Evolutionary conservation across 2,888 invertebrate genomes (phyloP).

Genomic region (Troides oblongomaculatus): DNA sequence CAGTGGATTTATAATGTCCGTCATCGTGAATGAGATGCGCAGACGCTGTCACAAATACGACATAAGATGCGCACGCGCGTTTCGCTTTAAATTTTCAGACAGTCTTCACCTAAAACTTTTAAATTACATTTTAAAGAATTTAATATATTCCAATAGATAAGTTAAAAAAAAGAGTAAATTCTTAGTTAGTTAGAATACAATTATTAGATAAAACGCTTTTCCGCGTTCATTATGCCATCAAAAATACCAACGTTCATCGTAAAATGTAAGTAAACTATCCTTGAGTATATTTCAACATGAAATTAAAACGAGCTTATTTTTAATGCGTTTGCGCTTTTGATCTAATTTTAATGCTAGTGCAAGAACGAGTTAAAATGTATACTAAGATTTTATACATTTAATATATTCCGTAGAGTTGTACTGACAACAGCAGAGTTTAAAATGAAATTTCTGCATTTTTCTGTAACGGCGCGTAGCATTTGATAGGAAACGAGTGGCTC

Average conservation of each 20-base stretch:
- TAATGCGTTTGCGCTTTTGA: not conserved
- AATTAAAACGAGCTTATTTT: not conserved
- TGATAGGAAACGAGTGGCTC: slow-evolving; percentile 64
- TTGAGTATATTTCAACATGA: not conserved
- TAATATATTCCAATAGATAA: too few relatives aligned
- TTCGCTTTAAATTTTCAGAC: slow-evolving; percentile 41
- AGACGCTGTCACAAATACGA: slow-evolving; percentile 44
- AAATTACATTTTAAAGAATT: too few relatives aligned
- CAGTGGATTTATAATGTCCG: slow-evolving; percentile 66
- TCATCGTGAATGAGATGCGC: slow-evolving; percentile 46
- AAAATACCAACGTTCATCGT: not conserved
- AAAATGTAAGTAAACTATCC: not conserved
- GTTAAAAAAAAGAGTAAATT: too few relatives aligned
- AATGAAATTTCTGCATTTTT: slow-evolving; percentile 25
- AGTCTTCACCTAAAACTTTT: not conserved
- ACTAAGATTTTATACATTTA: not conserved
- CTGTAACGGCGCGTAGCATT: slow-evolving; percentile 36
- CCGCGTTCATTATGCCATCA: not conserved
- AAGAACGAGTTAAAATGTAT: not conserved
- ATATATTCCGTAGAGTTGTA: slow-evolving; percentile 10
- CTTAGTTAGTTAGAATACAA: too few relatives aligned
- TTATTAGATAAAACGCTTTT: too few relatives aligned
- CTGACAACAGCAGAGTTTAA: slow-evolving; percentile 16
- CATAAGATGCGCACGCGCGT: slow-evolving; percentile 54
- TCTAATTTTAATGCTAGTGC: not conserved